Evolutionary conservation across 30 jellyfish, hydroid and myxozoan genomes (phyloP).

Genomic region (Cassiopea andromeda): DNA sequence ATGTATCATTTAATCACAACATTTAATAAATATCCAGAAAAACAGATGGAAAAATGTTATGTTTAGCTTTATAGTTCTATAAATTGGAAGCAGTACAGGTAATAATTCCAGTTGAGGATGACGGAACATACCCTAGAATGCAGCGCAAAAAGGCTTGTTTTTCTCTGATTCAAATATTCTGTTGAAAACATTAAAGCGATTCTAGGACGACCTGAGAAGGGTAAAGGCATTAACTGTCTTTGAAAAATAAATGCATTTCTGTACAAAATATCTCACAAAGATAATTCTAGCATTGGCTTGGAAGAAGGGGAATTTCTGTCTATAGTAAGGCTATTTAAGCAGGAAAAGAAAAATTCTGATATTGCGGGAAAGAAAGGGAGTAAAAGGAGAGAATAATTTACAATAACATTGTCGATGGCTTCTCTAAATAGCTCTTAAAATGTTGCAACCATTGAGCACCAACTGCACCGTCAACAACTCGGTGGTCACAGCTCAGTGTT

Average conservation of each 20-base stretch:
- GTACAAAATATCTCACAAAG: no score
- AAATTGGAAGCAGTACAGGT: not conserved
- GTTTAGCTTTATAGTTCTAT: not conserved
- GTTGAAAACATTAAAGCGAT: no score
- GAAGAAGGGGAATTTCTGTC: no score
- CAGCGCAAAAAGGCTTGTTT: no score
- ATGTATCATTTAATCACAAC: not conserved
- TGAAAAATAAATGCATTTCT: no score
- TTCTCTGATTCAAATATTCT: no score
- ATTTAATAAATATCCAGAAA: not conserved
- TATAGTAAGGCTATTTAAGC: not conserved
- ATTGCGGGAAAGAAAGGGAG: not conserved
- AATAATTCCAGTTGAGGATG: not conserved
- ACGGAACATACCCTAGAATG: not conserved
- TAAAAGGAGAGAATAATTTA: slow-evolving; percentile 14
- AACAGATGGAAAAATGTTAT: not conserved
- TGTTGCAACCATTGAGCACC: slow-evolving; percentile 98
- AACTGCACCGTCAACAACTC: slow-evolving; percentile 99
- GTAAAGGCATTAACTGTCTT: no score
- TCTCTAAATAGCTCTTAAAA: slow-evolving; percentile 85
- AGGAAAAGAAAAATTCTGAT: no score
- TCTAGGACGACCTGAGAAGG: no score
- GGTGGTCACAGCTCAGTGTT: slow-evolving; percentile 95
- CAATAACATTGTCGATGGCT: slow-evolving; percentile 93
- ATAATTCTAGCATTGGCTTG: no score